These are phyloP conservation scores for Pterocles gutturalis DNA, from an alignment of 2,113 vertebrate species.

Conservation along the genomic window DNA sequence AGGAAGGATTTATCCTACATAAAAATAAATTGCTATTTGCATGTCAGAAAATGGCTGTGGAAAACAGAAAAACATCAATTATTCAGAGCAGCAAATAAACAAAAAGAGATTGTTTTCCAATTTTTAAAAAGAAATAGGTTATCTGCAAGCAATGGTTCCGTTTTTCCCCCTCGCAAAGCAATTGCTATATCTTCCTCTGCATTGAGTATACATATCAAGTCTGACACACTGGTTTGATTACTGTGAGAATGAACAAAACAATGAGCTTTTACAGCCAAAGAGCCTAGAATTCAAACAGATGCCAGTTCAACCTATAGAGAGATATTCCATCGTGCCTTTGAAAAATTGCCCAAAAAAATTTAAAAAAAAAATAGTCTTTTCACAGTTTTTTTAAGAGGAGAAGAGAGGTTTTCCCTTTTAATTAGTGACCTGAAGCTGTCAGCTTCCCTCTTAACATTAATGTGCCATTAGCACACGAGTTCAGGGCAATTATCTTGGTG, in stretches of 20 bases:
- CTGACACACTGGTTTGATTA: slow-evolving; percentile 36
- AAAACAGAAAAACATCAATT: slow-evolving; percentile 37
- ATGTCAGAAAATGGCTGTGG: neutral
- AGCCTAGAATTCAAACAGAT: neutral
- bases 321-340: neutral
- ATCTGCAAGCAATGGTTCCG: neutral
- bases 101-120: neutral
- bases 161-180: neutral
- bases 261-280: neutral
- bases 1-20: slow-evolving; percentile 29
- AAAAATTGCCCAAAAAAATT: neutral
- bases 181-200: neutral
- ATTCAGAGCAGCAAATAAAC: slow-evolving; percentile 19
- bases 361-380: neutral
- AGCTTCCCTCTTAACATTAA: neutral
- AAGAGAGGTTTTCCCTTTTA: neutral
- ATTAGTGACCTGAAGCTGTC: neutral
- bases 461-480: neutral
- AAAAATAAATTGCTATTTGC: slow-evolving; percentile 40
- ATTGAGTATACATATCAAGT: neutral
- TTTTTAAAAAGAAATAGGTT: slow-evolving; percentile 33
- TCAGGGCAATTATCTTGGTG: neutral
- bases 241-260: slow-evolving; percentile 15
- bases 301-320: neutral
- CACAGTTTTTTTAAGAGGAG: neutral